Conservation (phyloP, 1,140 invertebrate genomes). For the Dolichoris vasculosae region DNA sequence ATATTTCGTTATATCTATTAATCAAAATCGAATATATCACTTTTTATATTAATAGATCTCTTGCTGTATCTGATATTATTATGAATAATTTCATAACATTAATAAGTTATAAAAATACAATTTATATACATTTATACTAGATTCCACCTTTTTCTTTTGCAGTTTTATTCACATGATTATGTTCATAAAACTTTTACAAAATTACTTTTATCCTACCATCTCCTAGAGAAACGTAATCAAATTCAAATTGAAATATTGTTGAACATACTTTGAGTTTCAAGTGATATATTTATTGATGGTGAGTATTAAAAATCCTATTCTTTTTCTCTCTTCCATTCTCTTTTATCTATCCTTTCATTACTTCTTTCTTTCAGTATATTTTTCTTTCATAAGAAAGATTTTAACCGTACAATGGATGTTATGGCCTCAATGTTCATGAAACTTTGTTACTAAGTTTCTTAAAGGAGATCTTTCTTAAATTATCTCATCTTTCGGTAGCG, state of each 20-base stretch:
- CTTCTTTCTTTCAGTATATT: no score
- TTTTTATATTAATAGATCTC: not conserved
- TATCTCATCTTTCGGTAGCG: slow-evolving; percentile 18
- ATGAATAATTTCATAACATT: not conserved
- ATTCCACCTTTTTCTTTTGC: not conserved
- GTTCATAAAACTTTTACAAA: not conserved
- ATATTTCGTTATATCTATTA: no score
- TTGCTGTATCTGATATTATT: not conserved
- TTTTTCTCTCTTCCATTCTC: not conserved
- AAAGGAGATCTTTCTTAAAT: slow-evolving; percentile 57
- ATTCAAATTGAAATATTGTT: slow-evolving; percentile 4
- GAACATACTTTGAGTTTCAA: not conserved
- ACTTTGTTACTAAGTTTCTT: slow-evolving; percentile 56
- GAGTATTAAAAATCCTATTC: slow-evolving; percentile 11
- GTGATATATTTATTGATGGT: not conserved
- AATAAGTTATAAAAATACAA: not conserved
- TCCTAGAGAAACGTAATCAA: not conserved
- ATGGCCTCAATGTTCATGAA: slow-evolving; percentile 12
- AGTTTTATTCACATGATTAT: slow-evolving; percentile 1
- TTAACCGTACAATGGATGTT: slow-evolving; percentile 17
- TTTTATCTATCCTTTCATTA: not conserved
- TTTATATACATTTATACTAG: not conserved
- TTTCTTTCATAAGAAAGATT: slow-evolving; percentile 4
- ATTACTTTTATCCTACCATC: not conserved
- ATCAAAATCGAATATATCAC: no score